phyloP scores from a whole-genome alignment of 2,797 vertebrate species.

The Phalloptychus januarius region DNA sequence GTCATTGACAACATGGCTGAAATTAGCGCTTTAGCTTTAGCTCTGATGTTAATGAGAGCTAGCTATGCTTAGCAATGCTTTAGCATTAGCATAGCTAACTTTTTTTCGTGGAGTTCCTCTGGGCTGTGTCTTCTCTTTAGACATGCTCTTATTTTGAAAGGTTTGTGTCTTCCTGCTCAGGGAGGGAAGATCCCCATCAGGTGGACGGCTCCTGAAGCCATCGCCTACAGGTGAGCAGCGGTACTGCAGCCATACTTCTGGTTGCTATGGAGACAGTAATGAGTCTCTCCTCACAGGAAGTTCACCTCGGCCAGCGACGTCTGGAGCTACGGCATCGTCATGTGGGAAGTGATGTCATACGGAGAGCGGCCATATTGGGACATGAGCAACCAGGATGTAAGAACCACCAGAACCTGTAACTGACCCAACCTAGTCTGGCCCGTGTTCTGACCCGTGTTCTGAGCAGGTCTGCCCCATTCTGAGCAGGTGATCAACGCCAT shows the following conservation, averaged over 20 bases:
- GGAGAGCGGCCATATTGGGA: conserved; percentile 88
- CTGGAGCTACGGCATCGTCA: conserved; percentile 88
- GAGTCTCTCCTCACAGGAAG: conserved; percentile 65
- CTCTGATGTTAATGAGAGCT: too few relatives aligned
- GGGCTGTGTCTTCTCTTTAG: not conserved
- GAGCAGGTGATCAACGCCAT: conserved; percentile 78
- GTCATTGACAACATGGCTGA: too few relatives aligned
- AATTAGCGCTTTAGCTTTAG: too few relatives aligned
- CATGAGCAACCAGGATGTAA: conserved; percentile 86
- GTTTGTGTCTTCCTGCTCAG: conserved; percentile 17
- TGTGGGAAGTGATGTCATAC: conserved; percentile 91
- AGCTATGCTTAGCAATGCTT: too few relatives aligned
- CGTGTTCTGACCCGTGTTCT: not conserved
- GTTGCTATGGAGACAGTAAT: too few relatives aligned
- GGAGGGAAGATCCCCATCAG: conserved; percentile 72
- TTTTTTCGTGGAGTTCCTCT: not conserved
- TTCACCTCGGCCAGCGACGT: conserved; percentile 87
- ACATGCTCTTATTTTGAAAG: conserved; percentile 20
- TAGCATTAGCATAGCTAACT: too few relatives aligned
- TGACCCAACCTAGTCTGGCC: not conserved
- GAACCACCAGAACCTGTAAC: not conserved
- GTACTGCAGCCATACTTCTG: not conserved
- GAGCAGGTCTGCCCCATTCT: not conserved
- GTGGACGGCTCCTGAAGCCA: conserved; percentile 79
- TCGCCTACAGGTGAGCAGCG: conserved; percentile 76